Evolutionary conservation across 2,113 vertebrate species (phyloP).

Genomic region (Sturnus vulgaris): DNA sequence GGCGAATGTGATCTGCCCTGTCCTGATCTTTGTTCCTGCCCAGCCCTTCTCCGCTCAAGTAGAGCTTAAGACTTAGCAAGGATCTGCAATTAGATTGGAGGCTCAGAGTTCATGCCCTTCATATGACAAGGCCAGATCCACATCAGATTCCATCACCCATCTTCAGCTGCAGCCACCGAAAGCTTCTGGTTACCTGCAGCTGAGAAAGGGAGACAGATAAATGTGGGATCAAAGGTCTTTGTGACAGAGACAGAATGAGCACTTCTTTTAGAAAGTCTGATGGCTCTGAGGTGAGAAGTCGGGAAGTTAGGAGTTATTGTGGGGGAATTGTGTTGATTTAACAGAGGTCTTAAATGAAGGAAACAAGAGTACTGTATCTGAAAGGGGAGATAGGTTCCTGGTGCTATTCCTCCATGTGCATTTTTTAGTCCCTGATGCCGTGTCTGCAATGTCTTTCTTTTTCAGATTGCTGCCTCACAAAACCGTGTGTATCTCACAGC

Average conservation of each 20-base stretch:
- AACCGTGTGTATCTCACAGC: conserved; percentile 91
- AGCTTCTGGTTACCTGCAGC: conserved; percentile 23
- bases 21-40: background rate
- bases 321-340: background rate
- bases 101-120: background rate
- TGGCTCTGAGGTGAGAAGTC: conserved; percentile 8
- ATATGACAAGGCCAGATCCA: conserved; percentile 40
- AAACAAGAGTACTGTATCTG: background rate
- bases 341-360: background rate
- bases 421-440: background rate
- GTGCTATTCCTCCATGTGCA: fast-evolving
- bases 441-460: background rate
- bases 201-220: conserved; percentile 24
- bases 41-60: background rate
- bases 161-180: conserved; percentile 4
- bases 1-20: conserved; percentile 72
- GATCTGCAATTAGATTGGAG: background rate
- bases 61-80: background rate
- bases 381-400: background rate
- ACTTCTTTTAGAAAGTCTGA: conserved; percentile 56
- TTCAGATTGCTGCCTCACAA: conserved; percentile 86
- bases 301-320: background rate
- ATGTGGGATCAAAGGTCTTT: background rate
- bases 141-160: conserved; percentile 20
- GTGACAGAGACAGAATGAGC: conserved; percentile 41